Evolutionary conservation across 2,113 vertebrate species (phyloP).

Genomic region (Mus musculus): GRCm39 chrX:103228001-103228500

Average conservation of each 20-base stretch:
- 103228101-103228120: neutral
- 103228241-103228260: neutral
- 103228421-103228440: neutral
- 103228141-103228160: neutral
- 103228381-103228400: neutral
- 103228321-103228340: neutral
- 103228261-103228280: neutral
- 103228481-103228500: too few relatives aligned
- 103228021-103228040: neutral
- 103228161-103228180: neutral
- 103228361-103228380: neutral
- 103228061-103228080: neutral
- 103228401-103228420: neutral
- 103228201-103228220: neutral
- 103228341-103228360: neutral
- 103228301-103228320: neutral
- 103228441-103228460: too few relatives aligned
- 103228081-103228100: neutral
- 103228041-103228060: neutral
- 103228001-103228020: neutral
- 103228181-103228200: neutral
- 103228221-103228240: neutral
- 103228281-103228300: neutral
- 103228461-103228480: too few relatives aligned
- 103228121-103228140: neutral